Base-by-base conservation (phyloP, 1,140 invertebrate species). In the Neuroterus valhalla region DNA sequence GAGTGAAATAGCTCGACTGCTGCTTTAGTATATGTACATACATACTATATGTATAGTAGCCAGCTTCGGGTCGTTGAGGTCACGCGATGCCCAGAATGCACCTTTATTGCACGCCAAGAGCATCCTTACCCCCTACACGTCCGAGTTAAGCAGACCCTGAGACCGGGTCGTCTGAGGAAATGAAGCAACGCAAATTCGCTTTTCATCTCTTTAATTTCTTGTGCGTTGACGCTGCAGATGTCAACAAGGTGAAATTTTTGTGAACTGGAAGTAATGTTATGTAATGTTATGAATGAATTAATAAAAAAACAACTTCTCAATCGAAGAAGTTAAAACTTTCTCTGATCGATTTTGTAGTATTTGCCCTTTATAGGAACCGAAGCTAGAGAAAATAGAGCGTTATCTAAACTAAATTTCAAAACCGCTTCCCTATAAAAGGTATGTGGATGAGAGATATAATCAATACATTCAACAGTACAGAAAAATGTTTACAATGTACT, bases 21-120 rank as follows among this genome's bases (percentile, higher is more conserved):
- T 26, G 12, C 67, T 69, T 8, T 21, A 31, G 31, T 21, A 17
- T 69, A 15, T 45, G 74, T 78, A 74, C 78, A 67, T 71, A n/a
- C n/a, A n/a, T n/a, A n/a, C n/a, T n/a, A n/a, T n/a, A 74, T 73
- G 72, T 75, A 71, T 23, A 19, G 21, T 5, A 52, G n/a, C 23
- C n/a, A 23, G 26, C 46, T 11, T 76, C 70, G 78, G 73, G 72
- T 80, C 78, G 71, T 66, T 72, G 75, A 78, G 76, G 74, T 80
- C 76, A 81, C 78, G 75, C 55, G 55, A 62, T 62, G 31, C 55
- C 55, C 31, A 62, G 55, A 62, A 38, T 38, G 31, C 31, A 38
- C 31, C 31, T 38, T 0, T 38, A 38, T 38, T 26, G 23, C 55
- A 62, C 55, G 55, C 55, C 23, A 62, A 31, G 52, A 31, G 23